Evolutionary conservation across 2,113 vertebrate genomes (phyloP).

Genomic region (Edolisoma coerulescens): DNA sequence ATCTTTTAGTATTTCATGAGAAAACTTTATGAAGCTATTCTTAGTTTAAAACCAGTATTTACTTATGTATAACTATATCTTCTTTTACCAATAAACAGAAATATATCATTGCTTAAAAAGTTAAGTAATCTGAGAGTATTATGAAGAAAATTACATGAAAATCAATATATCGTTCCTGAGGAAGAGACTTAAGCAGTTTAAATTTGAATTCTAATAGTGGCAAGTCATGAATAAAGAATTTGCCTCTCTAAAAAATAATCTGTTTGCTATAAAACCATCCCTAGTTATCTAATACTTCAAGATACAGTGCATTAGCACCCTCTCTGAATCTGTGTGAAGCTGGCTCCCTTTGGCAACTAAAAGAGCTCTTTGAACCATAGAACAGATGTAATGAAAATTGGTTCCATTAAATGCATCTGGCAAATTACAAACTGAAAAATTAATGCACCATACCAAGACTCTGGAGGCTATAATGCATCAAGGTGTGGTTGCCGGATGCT

Average conservation of each 20-base stretch:
- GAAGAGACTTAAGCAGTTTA: slow-evolving; percentile 63
- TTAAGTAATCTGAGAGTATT: slow-evolving; percentile 37
- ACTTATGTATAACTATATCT: slow-evolving; percentile 2
- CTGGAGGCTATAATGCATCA: slow-evolving; percentile 70
- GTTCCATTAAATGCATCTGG: slow-evolving; percentile 83
- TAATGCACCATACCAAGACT: slow-evolving; percentile 75
- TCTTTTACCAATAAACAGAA: slow-evolving; percentile 55
- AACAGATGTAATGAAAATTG: slow-evolving; percentile 83
- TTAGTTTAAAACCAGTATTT: slow-evolving; percentile 29
- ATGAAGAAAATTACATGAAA: slow-evolving; percentile 60
- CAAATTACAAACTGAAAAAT: slow-evolving; percentile 81
- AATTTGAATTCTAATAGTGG: slow-evolving; percentile 65
- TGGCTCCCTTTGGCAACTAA: slow-evolving; percentile 74
- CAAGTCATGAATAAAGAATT: slow-evolving; percentile 69
- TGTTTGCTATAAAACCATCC: slow-evolving; percentile 66
- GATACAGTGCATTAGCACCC: slow-evolving; percentile 66
- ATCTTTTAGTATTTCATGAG: not conserved
- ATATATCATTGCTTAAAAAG: slow-evolving; percentile 20
- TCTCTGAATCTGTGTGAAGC: slow-evolving; percentile 66
- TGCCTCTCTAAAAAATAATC: slow-evolving; percentile 64
- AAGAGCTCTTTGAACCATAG: slow-evolving; percentile 80
- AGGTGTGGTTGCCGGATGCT: slow-evolving; percentile 76
- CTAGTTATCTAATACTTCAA: slow-evolving; percentile 73
- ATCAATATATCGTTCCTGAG: slow-evolving; percentile 54
- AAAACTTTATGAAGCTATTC: slow-evolving; percentile 11